Base-by-base conservation (phyloP, 2,797 vertebrate species). In the Melanotaenia trifasciata region DNA sequence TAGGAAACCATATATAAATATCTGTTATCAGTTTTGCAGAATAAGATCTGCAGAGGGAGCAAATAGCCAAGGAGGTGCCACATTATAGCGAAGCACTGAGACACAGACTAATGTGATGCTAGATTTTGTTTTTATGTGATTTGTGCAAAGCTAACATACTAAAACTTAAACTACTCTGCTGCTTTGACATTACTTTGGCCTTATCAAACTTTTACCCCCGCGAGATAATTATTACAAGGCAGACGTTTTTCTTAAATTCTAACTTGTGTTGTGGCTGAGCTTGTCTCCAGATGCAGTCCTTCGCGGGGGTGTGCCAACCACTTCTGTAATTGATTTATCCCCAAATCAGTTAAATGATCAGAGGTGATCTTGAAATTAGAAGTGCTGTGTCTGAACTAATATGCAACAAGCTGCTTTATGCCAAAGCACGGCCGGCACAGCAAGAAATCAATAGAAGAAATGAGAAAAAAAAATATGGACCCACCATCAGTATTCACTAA, bases 261-360 rank as follows among this genome's bases (percentile, higher is more conserved):
- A 78, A 64, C 60, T 69, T 53, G 63, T 81, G 74, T 61, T 80
- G 69, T n/a, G 77, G 54, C 83, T 33, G 68, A 35, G 51, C 40
- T 58, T 50, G 22, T 69, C 56, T 57, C 47, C 61, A 67, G 65
- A 73, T 60, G 10, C 69, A 69, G 74, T 69, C 70, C 59, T 62
- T 71, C 28, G 59, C 28, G 61, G 33, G 33, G 33, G 35, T 28
- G 28, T 59, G 73, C 36, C 58, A 50, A 60, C 64, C 45, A 68
- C 67, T 78, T 81, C 64, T 84, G 71, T 66, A 73, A 82, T 82
- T 78, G 76, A 85, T 84, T 89, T 57, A n/a, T 62, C 47, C 28
- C 56, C 14, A 43, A 81, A 84, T 84, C 74, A 63, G 67, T 80
- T 67, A 70, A 86, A 84, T 76, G 76, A 90, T 90, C 84, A 71